Evolutionary conservation across 2,797 vertebrate genomes (phyloP).

Genomic region (Anniella stebbinsi): DNA sequence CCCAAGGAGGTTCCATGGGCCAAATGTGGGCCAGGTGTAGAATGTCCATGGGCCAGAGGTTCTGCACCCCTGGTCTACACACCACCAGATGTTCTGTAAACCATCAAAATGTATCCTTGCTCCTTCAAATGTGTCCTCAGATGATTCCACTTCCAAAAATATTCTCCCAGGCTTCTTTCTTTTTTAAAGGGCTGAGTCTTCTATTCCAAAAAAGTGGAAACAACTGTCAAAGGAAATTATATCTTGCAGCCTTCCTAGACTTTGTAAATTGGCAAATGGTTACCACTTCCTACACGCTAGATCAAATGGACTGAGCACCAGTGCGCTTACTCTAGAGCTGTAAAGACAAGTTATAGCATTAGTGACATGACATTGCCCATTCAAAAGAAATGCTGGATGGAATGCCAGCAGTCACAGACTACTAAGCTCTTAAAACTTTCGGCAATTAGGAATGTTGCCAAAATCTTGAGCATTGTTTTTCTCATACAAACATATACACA

Average conservation of each 20-base stretch:
- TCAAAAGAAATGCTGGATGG: conserved; percentile 23
- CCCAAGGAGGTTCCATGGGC: no score
- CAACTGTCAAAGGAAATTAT: conserved; percentile 32
- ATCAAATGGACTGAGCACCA: conserved; percentile 19
- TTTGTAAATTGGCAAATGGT: conserved; percentile 37
- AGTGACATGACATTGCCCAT: not conserved
- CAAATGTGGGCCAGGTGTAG: no score
- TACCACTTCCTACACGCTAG: not conserved
- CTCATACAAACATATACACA: conserved; percentile 3
- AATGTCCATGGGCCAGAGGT: no score
- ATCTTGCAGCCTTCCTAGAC: not conserved
- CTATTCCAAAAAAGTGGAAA: conserved; percentile 22
- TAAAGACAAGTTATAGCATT: not conserved
- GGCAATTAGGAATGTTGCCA: not conserved
- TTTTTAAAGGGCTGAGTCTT: not conserved
- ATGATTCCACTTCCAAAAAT: not conserved
- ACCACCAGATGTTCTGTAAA: no score
- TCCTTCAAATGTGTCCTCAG: not conserved
- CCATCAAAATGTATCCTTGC: not conserved
- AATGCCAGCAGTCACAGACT: not conserved
- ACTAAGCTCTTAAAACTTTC: conserved; percentile 16
- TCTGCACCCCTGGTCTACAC: no score
- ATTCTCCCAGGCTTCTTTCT: not conserved
- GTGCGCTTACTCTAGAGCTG: conserved; percentile 20
- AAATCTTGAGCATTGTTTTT: conserved; percentile 1